Conservation (phyloP, 1,140 invertebrate genomes). For the Plutomurus gul region DNA sequence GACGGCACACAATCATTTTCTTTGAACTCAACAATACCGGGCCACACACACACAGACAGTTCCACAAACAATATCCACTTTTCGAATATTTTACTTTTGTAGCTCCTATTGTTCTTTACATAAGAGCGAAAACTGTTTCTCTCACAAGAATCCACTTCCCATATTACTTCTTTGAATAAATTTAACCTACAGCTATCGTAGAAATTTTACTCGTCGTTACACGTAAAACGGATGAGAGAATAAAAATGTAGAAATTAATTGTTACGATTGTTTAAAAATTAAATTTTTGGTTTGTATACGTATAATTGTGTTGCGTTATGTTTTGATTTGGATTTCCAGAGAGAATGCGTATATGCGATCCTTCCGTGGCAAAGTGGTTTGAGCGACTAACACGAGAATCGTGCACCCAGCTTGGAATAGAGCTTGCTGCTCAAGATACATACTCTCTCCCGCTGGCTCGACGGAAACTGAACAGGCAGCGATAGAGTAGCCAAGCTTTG, state of each 20-base stretch:
- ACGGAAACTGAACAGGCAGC: constrained; percentile 19
- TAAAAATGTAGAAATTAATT: too few species aligned
- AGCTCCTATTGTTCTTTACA: too few species aligned
- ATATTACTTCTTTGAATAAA: too few species aligned
- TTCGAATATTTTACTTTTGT: too few species aligned
- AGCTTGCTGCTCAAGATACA: background rate
- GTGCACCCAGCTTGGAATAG: background rate
- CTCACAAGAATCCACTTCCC: too few species aligned
- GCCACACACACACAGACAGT: background rate
- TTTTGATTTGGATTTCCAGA: background rate
- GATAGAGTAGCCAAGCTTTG: constrained; percentile 2
- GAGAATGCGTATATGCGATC: background rate
- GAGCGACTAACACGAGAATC: constrained; percentile 15
- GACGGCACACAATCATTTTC: background rate
- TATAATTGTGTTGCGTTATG: background rate
- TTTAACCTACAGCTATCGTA: too few species aligned
- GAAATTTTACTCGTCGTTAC: too few species aligned
- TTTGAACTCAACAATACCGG: background rate
- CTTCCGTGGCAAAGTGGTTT: constrained; percentile 20
- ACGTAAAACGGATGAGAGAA: too few species aligned
- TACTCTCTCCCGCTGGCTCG: constrained; percentile 17
- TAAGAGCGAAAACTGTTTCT: too few species aligned
- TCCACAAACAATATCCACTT: background rate
- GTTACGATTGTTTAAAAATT: background rate
- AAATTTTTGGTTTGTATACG: background rate